These are phyloP conservation scores for Lasiommata megera DNA, from an alignment of 2,888 invertebrate species.

Conservation along the genomic window DNA sequence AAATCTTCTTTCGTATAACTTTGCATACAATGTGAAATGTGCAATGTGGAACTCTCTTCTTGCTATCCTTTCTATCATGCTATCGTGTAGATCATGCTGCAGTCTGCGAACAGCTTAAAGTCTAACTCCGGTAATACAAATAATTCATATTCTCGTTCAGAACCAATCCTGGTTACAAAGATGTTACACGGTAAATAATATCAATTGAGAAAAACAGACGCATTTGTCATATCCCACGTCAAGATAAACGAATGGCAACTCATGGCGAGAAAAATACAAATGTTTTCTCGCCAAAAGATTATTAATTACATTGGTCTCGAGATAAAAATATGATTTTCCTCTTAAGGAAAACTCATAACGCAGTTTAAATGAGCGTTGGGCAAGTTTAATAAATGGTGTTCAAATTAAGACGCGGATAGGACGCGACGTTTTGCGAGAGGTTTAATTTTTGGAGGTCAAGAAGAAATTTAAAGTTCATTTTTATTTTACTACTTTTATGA, in stretches of 20 bases:
- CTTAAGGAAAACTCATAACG: slow-evolving; percentile 23
- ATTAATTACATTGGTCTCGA: slow-evolving; percentile 69
- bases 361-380: slow-evolving; percentile 44
- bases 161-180: slow-evolving; percentile 1
- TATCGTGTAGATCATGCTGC: no score
- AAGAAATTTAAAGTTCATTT: not conserved
- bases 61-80: no score
- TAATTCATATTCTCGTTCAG: not conserved
- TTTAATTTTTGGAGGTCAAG: not conserved
- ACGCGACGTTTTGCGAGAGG: not conserved
- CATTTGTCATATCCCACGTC: slow-evolving; percentile 46
- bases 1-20: no score
- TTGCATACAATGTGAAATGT: no score
- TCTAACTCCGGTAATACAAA: not conserved
- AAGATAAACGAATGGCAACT: slow-evolving; percentile 62
- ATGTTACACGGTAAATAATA: slow-evolving; percentile 8
- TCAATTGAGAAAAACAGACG: slow-evolving; percentile 18
- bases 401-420: not conserved
- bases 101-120: not conserved
- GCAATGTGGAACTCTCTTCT: no score
- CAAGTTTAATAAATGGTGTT: slow-evolving; percentile 42
- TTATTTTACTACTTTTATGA: not conserved
- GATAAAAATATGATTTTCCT: slow-evolving; percentile 46
- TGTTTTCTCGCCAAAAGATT: slow-evolving; percentile 60
- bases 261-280: slow-evolving; percentile 71